phyloP scores from a whole-genome alignment of 2,113 vertebrate species.

The human region GRCh38 chr19:28709501-28710000 shows the following conservation, averaged over 20 bases:
- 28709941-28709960: background rate
- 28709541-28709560: background rate
- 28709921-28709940: background rate
- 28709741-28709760: background rate
- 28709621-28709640: background rate
- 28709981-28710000: slow-evolving; percentile 31
- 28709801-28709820: background rate
- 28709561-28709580: slow-evolving; percentile 9
- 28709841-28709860: background rate
- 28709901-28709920: background rate
- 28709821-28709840: slow-evolving; percentile 14
- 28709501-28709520: slow-evolving; percentile 35
- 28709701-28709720: slow-evolving; percentile 52
- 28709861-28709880: slow-evolving; percentile 1
- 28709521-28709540: background rate
- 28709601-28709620: background rate
- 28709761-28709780: background rate
- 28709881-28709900: slow-evolving; percentile 23
- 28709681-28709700: background rate
- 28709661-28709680: background rate
- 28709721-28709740: background rate
- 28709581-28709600: background rate
- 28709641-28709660: background rate
- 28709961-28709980: background rate
- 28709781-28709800: background rate